Base-by-base conservation (phyloP, 2,888 invertebrate genomes). In the Caenorhabditis sinica region DNA sequence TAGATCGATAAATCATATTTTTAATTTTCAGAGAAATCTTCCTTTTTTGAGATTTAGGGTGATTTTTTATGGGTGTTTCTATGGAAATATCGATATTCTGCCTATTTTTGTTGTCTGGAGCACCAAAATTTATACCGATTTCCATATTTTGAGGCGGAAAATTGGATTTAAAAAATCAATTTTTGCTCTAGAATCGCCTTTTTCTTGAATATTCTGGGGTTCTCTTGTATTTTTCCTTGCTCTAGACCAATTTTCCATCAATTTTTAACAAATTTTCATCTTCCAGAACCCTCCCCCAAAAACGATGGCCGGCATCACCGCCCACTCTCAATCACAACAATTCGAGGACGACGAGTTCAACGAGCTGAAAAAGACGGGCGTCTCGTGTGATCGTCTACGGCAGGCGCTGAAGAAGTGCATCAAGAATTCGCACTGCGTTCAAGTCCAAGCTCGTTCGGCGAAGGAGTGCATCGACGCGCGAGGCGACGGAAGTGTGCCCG, bases 391-490 rank as follows among this genome's bases (percentile, higher is more conserved):
- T 84, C 87, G 89, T 17, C 77, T 91, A 2, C 84, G 92, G 11
- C 87, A 89, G 68, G 91, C 89, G 30, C 82, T 91, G 36, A 92
- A 92, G 73, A 85, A 88, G 61, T 92, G 92, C 85, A 86, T 92
- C 49, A 92, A 92, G 77, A 87, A 90, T 40, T 90, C 90, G 33
- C 83, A 89, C 20, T 91, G 91, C 60, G 91, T 91, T 6, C 91
- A 91, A 83, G 58, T 80, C 40, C 72, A 87, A 11, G 87, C 86
- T 23, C 83, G 86, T 33, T 85, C 90, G 6, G 92, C 92, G 5
- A 90, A 90, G 60, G 91, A 92, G n/a, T 92, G 92, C 60, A 86
- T 92, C 56, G 85, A 90, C 56, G 87, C 90, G 1, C 89, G 86
- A 45, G 92, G 86, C 53, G 92, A 92, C 66, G 91, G 88, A 36